Conservation (phyloP, 2,797 vertebrate genomes). For the Amazona finschi region DNA sequence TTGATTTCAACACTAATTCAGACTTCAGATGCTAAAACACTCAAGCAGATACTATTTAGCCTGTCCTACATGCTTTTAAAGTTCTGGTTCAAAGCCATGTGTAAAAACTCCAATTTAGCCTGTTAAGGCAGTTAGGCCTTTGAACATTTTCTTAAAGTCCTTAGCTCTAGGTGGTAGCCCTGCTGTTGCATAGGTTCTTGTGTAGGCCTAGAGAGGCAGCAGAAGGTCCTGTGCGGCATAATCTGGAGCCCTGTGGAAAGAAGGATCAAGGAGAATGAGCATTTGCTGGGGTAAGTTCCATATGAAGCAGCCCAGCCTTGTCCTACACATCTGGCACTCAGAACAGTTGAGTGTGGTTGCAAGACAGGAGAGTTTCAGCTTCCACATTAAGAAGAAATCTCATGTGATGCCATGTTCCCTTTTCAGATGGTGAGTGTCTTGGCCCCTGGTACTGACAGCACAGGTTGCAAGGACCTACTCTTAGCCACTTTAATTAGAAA, state of each 20-base stretch:
- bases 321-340: neutral
- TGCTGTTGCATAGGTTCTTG: neutral
- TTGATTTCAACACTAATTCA: neutral
- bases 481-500: slow-evolving; percentile 9
- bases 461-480: neutral
- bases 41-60: neutral
- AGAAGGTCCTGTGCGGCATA: neutral
- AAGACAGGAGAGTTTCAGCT: neutral
- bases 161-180: neutral
- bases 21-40: neutral
- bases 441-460: accelerated
- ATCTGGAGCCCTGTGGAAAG: neutral
- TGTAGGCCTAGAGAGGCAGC: neutral
- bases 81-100: neutral
- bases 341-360: neutral
- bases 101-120: neutral
- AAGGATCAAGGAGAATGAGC: neutral
- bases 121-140: neutral
- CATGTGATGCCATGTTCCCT: neutral
- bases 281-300: neutral
- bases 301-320: neutral
- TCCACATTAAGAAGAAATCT: neutral
- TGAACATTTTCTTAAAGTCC: neutral
- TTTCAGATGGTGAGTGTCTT: neutral
- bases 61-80: neutral